A percentile compares a stretch with the other conserved stretches of the same genome.
Conservation (phyloP, 2,113 vertebrate genomes). For the Opisthocomus hoazin region DNA sequence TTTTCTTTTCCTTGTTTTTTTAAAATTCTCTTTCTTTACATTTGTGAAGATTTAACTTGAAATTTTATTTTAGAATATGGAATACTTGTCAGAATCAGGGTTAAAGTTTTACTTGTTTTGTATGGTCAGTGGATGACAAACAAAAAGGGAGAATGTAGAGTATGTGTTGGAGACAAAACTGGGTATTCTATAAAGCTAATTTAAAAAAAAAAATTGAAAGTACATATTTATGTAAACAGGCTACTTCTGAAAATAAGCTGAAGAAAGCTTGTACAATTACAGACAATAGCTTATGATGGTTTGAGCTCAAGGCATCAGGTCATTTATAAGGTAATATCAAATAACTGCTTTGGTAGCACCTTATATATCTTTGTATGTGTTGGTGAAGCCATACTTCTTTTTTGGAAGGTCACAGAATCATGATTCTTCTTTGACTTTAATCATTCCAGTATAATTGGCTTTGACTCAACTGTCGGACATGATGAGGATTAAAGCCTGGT, state of each 20-base stretch:
- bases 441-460: neutral
- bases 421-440: neutral
- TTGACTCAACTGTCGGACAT: neutral
- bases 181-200: neutral
- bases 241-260: neutral
- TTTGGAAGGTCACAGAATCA: neutral
- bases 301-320: neutral
- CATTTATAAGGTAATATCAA: neutral
- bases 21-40: neutral
- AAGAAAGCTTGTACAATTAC: neutral
- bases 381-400: neutral
- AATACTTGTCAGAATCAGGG: neutral
- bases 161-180: neutral
- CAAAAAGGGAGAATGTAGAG: neutral
- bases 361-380: accelerated
- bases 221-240: neutral
- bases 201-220: no score
- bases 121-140: neutral
- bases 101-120: neutral
- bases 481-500: neutral
- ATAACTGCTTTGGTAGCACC: neutral
- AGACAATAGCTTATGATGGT: neutral
- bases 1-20: neutral
- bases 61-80: neutral
- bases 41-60: neutral